Base-by-base conservation (phyloP, 2,888 invertebrate genomes). In the Spisula solida region DNA sequence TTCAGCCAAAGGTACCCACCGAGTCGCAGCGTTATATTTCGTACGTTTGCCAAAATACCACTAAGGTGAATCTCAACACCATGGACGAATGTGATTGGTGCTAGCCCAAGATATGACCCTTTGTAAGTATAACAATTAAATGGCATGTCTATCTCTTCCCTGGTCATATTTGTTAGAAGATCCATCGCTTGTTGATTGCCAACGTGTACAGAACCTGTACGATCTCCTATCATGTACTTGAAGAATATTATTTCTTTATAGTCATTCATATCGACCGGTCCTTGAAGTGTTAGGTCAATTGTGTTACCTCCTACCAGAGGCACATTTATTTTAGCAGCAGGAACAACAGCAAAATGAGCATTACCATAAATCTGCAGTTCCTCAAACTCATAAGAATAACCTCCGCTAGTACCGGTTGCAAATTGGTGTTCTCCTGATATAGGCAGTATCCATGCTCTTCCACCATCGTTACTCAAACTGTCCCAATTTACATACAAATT, bases 171-270 rank as follows among this genome's bases (percentile, higher is more conserved):
- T 70, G 94, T 88, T 29, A 87, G 29, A 12, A 95, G 88, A 85
- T 95, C 94, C 92, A 95, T 88, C 1, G 92, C 91, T 81, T 95
- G 95, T n/a, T 85, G 85, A 14, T 90, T 82, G 4, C 88, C 94
- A 0, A 95, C 86, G 86, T 95, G 95, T 0, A 95, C 93, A 18
- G 94, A 88, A 0, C 95, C 95, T 12, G 93, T 95, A 47, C 95
- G 87, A 86, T 95, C 95, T 2, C 95, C 95, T 51, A 95, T 95
- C 95, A 95, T 95, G 90, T 94, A 95, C 81, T 93, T 94, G 87
- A 95, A 95, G 90, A 94, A 94, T n/a, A 95, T 85, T 1, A 93
- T 93, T 18, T 94, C 93, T 86, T 93, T 92, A 81, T 90, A 92
- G n/a, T 89, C 51, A 0, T 34, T 48, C 31, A 75, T 81, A 31